Evolutionary conservation across 2,888 invertebrate species (phyloP), one percentile per base, ranked within the genome.

Genomic region (Plebejus argus): DNA sequence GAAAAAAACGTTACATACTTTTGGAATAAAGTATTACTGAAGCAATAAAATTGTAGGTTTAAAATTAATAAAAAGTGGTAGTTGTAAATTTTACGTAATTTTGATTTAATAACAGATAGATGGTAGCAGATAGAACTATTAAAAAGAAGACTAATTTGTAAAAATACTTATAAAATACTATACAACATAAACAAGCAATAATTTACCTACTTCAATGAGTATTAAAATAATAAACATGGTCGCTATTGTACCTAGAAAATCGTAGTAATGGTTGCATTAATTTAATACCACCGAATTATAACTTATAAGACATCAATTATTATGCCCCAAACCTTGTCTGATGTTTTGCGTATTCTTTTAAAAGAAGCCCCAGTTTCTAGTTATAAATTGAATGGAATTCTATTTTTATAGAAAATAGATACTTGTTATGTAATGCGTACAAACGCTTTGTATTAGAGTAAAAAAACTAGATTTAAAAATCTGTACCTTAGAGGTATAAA

Each of bases 11-110:
- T 66, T 66, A 66, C 10, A 33, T 66, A 33, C 28, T 66, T 66
- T 66, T 33, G 28, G 15, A 66, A 66, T 33, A 66, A 66, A 66
- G 66, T 66, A 66, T 66, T 66, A 66, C 66, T 28, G 33, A 33
- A 66, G 66, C 66, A 66, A 66, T 66, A 66, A 66, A 28, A 23
- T 12, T 2, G 1, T 58, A 58, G 20, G 58, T 23, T 12, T 61
- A 61, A 3, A 18, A 18, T 53, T 20, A 23, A 23, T 20, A 23
- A 23, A 61, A 23, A 61, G 10, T 20, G 10, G 10, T 3, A 45
- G 45, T 61, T 23, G 61, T 61, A 61, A 23, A 61, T 20, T 3
- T 61, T 23, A 58, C 49, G 10, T 49, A 53, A 15, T 4, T 61
- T 23, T 23, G 23, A 61, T 3, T 61, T 4, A 4, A 61, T 58